phyloP scores from a whole-genome alignment of 2,113 vertebrate genomes.

The Piaya cayana region DNA sequence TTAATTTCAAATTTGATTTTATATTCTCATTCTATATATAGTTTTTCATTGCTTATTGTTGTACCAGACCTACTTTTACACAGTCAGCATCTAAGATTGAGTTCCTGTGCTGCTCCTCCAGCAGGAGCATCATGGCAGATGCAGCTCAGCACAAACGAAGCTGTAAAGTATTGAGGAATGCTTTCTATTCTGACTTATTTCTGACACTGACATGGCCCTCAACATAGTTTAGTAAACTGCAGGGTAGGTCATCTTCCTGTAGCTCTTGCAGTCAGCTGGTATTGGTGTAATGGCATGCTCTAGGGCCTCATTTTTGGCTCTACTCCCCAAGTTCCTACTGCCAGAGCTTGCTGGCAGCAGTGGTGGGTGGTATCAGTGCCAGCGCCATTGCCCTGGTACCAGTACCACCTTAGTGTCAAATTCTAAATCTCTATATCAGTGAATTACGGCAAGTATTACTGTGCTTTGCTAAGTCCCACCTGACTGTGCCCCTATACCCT shows the following conservation, averaged over 20 bases:
- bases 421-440: not conserved
- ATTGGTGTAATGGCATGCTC: not conserved
- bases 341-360: not conserved
- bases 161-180: not conserved
- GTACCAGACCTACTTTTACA: not conserved
- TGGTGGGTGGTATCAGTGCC: not conserved
- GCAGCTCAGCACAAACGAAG: not conserved
- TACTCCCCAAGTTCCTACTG: not conserved
- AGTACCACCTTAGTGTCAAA: not conserved
- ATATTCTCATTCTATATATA: not conserved
- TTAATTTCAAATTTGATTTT: not conserved
- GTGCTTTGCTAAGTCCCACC: not conserved
- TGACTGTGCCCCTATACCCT: not conserved
- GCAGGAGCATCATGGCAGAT: not conserved
- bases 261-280: not conserved
- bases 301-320: not conserved
- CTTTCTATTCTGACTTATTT: not conserved
- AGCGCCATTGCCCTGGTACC: not conserved
- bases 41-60: not conserved
- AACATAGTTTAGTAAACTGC: not conserved
- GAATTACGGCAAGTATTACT: not conserved
- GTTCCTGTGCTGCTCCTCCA: not conserved
- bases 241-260: not conserved
- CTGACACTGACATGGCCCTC: not conserved
- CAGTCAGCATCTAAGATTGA: not conserved